Percentiles rank a stretch among this genome's conserved stretches.
Evolutionary conservation across 1,140 invertebrate species (phyloP).

Genomic region (Brachionus koreanus): DNA sequence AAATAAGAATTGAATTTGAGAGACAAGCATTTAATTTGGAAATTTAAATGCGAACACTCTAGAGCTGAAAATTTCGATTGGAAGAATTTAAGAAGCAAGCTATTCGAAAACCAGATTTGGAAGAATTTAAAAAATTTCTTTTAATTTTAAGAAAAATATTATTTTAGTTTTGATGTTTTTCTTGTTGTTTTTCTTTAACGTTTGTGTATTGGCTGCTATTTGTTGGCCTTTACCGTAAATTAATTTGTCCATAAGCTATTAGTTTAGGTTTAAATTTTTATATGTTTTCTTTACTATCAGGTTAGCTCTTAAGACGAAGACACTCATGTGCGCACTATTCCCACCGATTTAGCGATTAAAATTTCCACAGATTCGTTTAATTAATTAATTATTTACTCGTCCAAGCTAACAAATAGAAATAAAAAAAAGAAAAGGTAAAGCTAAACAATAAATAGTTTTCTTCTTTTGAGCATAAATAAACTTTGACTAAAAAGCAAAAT

Average conservation of each 20-base stretch:
- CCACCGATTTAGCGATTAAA: constrained; percentile 14
- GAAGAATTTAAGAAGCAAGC: background rate
- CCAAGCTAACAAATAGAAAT: background rate
- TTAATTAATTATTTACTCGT: constrained; percentile 41
- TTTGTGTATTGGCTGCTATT: background rate
- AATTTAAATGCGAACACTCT: constrained; percentile 18
- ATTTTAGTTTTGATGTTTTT: constrained; percentile 41
- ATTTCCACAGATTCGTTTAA: constrained; percentile 32
- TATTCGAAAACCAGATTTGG: background rate
- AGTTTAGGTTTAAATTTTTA: constrained; percentile 24
- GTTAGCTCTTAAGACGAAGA: background rate
- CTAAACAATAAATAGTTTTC: constrained; percentile 18
- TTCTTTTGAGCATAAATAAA: background rate
- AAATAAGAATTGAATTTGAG: background rate
- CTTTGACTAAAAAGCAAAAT: background rate
- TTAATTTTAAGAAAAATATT: constrained; percentile 39
- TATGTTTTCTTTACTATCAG: constrained; percentile 25
- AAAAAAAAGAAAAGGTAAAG: background rate
- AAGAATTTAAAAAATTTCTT: constrained; percentile 30
- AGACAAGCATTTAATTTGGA: constrained; percentile 1
- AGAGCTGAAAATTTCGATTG: background rate
- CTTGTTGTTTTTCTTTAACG: background rate
- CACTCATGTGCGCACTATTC: constrained; percentile 21
- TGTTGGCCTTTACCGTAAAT: background rate
- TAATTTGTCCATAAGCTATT: constrained; percentile 43